Base-by-base conservation (phyloP, 1,140 invertebrate genomes). In the Microplitis mediator region DNA sequence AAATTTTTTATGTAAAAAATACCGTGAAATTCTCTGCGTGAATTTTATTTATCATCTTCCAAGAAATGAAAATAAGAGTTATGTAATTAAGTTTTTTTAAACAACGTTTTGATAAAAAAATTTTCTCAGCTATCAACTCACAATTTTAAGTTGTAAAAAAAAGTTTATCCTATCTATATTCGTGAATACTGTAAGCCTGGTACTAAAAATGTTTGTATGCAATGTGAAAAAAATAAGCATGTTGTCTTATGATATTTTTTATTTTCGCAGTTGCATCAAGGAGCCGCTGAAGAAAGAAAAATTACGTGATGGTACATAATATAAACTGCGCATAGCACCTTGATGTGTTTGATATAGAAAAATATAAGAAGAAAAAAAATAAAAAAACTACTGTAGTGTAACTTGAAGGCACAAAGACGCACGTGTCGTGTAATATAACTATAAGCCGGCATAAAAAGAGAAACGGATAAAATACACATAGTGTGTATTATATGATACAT, bases 401-500 rank as follows among this genome's bases (percentile, higher is more conserved):
- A 62, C 13, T 36, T 34, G 9, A 52, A 52, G 35, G 34, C 32
- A 45, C 39, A 45, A 45, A 67, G 65, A 67, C 65, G 51, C 50
- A 52, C 65, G 63, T 65, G 63, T 65, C 63, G 63, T 39, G 63
- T 65, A 65, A 65, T 23, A 45, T 45, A 45, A 45, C 39, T 45
- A 9, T 67, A 51, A 54, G 50, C 50, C 45, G 52, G 32, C 13
- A 67, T 9, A 67, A 67, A 67, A 67, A 67, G 65, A 67, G 65
- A 67, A 67, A 67, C 51, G 51, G 11, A 13, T 62, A 36, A 13
- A 35, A 34, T 11, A 13, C 11, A 34, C 16, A 23, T 56, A 56
- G 52, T 13, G 16, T 23, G 23, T 23, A 23, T 23, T 23, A 23
- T 23, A 16, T 16, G n/a, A 56, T 14, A 14, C 52, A 56, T 56